phyloP scores from a whole-genome alignment of 2,113 vertebrate species.

The Seriola rivoliana region DNA sequence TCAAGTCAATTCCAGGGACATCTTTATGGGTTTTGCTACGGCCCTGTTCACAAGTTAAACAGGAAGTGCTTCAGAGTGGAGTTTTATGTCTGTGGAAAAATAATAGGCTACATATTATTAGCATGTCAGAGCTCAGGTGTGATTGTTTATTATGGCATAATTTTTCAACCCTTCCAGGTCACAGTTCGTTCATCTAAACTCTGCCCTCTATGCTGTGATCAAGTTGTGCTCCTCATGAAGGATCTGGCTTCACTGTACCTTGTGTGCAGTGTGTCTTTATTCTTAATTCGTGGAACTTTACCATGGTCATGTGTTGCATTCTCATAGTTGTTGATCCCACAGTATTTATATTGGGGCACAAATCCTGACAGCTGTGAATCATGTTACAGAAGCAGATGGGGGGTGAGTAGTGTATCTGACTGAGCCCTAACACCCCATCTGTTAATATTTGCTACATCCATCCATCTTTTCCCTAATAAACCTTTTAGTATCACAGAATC shows the following conservation, averaged over 20 bases:
- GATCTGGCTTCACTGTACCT: neutral
- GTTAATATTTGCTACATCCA: neutral
- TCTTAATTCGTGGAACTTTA: neutral
- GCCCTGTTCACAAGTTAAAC: too few species aligned
- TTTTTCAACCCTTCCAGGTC: too few species aligned
- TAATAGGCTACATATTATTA: too few species aligned
- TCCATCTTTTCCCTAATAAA: neutral
- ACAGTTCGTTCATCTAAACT: neutral
- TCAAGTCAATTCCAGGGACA: too few species aligned
- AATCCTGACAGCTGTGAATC: conserved; percentile 15
- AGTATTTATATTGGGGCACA: neutral
- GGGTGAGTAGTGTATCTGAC: neutral
- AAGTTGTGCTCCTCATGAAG: neutral
- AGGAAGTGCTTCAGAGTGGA: too few species aligned
- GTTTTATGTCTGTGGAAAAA: too few species aligned
- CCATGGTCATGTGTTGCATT: neutral
- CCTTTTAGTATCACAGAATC: conserved; percentile 4
- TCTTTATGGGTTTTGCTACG: too few species aligned
- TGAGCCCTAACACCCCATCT: conserved; percentile 1
- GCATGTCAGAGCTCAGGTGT: too few species aligned
- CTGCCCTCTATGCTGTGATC: neutral
- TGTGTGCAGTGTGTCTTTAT: neutral
- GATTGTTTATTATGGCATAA: too few species aligned
- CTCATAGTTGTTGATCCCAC: neutral
- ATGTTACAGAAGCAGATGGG: neutral